These are phyloP conservation scores for Galagoides demidoff DNA, from an alignment of 2,797 vertebrate species.

Conservation along the genomic window DNA sequence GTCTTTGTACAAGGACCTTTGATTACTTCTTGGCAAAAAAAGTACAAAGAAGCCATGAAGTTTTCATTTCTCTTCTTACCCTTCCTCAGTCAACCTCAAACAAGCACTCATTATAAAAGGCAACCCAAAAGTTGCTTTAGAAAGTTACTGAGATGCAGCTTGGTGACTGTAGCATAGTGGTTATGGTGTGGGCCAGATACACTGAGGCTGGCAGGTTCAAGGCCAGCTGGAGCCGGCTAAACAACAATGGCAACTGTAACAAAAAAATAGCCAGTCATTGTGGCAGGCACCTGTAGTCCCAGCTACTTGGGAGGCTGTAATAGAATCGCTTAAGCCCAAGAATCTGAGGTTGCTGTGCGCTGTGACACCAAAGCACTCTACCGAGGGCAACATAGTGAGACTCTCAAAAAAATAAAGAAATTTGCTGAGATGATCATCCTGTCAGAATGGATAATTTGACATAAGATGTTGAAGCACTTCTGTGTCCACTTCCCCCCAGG, in stretches of 20 bases:
- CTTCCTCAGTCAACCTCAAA: background rate
- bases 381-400: too few species aligned
- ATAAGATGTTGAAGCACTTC: background rate
- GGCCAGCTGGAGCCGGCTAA: too few species aligned
- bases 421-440: background rate
- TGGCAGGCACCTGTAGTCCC: too few species aligned
- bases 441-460: background rate
- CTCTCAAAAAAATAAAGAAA: background rate
- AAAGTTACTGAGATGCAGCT: background rate
- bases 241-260: too few species aligned
- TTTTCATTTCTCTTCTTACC: background rate
- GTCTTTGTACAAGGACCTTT: background rate
- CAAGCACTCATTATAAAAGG: background rate
- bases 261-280: too few species aligned
- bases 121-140: background rate
- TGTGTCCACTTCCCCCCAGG: background rate
- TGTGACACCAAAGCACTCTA: too few species aligned
- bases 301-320: too few species aligned
- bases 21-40: slow-evolving; percentile 22
- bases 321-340: too few species aligned
- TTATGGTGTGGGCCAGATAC: too few species aligned
- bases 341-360: too few species aligned
- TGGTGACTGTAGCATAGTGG: too few species aligned
- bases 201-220: too few species aligned
- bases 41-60: background rate